These are phyloP conservation scores for Antitype chi DNA, from an alignment of 2,888 invertebrate genomes.

Conservation along the genomic window DNA sequence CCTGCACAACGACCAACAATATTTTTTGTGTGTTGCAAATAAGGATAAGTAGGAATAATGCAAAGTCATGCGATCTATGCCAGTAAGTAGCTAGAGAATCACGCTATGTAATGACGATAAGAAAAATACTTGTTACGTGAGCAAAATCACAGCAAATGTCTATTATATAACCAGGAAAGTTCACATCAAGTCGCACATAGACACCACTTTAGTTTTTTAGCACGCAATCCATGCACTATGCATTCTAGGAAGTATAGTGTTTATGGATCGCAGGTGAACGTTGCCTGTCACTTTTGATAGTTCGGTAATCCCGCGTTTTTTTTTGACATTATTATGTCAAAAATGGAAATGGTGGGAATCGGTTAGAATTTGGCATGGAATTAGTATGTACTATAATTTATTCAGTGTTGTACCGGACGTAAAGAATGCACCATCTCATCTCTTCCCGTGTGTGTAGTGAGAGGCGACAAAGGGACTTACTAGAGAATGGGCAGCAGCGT, in stretches of 20 bases:
- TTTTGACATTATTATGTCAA: constrained; percentile 33
- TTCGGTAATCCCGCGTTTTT: constrained; percentile 38
- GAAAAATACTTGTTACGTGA: constrained; percentile 49
- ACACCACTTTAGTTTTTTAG: constrained; percentile 43
- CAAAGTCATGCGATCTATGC: constrained; percentile 31
- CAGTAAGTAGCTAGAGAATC: constrained; percentile 27
- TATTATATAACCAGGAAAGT: constrained; percentile 56
- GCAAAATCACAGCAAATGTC: constrained; percentile 38
- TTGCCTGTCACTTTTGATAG: constrained; percentile 29
- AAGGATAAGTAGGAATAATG: constrained; percentile 17
- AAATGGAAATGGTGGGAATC: not conserved
- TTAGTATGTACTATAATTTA: not conserved
- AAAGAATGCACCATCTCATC: too few species aligned
- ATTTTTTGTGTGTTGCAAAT: not conserved
- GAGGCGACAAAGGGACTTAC: too few species aligned
- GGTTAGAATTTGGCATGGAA: not conserved
- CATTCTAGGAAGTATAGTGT: constrained; percentile 47
- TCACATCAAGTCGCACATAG: constrained; percentile 45
- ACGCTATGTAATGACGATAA: constrained; percentile 21
- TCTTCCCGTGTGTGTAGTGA: too few species aligned
- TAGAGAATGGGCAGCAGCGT: too few species aligned
- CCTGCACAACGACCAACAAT: too few species aligned
- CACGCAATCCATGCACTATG: constrained; percentile 39
- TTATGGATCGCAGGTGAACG: constrained; percentile 39
- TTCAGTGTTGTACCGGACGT: too few species aligned